These are phyloP conservation scores for Thamnophis sirtalis DNA, from an alignment of 2,113 vertebrate genomes.

Conservation along the genomic window DNA sequence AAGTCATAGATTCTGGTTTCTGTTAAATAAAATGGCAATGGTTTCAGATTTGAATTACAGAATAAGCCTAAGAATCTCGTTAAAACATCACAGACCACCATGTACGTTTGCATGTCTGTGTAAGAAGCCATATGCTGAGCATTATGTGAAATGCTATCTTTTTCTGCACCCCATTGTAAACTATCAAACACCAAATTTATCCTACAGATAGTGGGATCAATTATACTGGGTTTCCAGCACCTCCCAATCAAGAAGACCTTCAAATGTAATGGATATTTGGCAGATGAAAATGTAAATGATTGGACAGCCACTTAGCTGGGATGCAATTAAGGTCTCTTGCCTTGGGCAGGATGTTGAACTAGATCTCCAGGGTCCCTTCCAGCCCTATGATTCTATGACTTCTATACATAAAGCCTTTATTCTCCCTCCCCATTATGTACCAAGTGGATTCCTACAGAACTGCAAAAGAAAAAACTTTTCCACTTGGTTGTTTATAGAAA, in stretches of 20 bases:
- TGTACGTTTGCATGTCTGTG: neutral
- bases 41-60: neutral
- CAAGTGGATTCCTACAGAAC: neutral
- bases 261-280: neutral
- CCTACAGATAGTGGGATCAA: neutral
- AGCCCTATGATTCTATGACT: too few relatives aligned
- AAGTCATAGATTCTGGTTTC: neutral
- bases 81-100: neutral
- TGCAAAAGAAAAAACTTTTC: neutral
- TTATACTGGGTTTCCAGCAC: neutral
- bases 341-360: too few relatives aligned
- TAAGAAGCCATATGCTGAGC: neutral
- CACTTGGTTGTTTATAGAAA: neutral
- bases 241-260: neutral
- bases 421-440: neutral
- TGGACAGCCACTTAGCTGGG: too few relatives aligned
- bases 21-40: neutral
- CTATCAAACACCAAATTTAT: neutral
- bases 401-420: neutral
- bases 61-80: neutral
- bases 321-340: too few relatives aligned
- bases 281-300: neutral
- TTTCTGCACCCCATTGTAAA: neutral
- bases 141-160: neutral
- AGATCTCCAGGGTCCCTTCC: too few relatives aligned